Evolutionary conservation across 2,797 vertebrate species (phyloP), one percentile per base, ranked within the genome.

Genomic region (Rachycentron canadum): DNA sequence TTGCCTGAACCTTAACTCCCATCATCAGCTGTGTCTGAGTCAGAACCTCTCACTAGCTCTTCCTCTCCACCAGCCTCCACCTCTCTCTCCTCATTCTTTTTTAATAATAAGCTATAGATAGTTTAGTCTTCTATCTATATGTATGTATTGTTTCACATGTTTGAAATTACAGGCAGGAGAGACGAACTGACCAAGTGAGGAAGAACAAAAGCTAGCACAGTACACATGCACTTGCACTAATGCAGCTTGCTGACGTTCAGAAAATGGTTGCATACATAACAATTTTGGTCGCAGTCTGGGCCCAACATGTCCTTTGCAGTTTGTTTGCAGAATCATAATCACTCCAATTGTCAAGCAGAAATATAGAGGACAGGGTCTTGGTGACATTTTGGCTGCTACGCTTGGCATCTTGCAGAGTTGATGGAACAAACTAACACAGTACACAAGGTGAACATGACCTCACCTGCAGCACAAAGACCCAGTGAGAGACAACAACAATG

Each of bases 331-430:
- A 78, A 52, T 76, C 40, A 65, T 16, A 82, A 72, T 76, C 50
- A 38, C 55, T 73, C 64, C 67, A 73, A 82, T 81, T 88, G 73
- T 81, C 69, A 65, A 30, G 43, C 5, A 56, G 41, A 52, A 79
- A 60, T 19, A 19, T 26, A 43, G 52, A 47, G 43, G 49, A 62
- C 43, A 63, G 28, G 7, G 40, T 71, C 38, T 45, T 1, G 10
- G 65, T 81, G 76, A 82, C 59, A 82, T 75, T 79, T 82, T 34
- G 21, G 23, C 59, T 69, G 60, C 47, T 14, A 19, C 4, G 0
- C 57, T 65, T 79, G 70, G 83, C 83, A 86, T 49, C 64, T 53
- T 41, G 16, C 58, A 64, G 26, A 40, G 12, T 73, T 66, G 10
- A 49, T 60, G 57, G 67, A 73, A 55, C 43, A 74, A 82, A 45